phyloP scores from a whole-genome alignment of 2,888 invertebrate species.

The Lepidonotus clava region DNA sequence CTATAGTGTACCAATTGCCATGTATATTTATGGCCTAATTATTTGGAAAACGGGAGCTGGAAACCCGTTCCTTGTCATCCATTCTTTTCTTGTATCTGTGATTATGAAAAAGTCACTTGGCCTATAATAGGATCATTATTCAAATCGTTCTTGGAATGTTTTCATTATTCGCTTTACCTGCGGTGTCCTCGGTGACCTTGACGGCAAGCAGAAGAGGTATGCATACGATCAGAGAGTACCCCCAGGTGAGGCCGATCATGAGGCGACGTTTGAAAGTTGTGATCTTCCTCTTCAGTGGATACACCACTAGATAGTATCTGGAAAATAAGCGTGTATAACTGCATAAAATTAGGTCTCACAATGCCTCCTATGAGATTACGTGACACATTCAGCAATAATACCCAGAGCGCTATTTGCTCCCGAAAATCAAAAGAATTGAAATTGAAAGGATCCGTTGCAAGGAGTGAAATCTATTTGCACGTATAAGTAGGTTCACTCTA shows the following conservation, averaged over 20 bases:
- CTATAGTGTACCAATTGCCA: no score
- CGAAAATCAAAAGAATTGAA: no score
- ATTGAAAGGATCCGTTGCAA: no score
- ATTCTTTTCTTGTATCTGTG: no score
- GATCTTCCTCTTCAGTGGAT: slow-evolving; percentile 52
- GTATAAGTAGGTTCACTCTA: no score
- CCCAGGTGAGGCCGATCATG: slow-evolving; percentile 49
- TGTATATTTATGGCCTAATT: no score
- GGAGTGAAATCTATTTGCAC: no score
- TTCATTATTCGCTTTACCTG: background rate
- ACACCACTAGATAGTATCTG: slow-evolving; percentile 57
- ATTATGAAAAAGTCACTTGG: no score
- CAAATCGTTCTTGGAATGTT: no score
- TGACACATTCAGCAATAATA: background rate
- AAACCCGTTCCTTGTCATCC: no score
- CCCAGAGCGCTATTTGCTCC: background rate
- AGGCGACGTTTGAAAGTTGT: slow-evolving; percentile 18
- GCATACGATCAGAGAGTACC: slow-evolving; percentile 33
- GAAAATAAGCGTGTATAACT: background rate
- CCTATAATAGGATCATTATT: no score
- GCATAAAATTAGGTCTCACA: background rate
- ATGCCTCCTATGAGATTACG: background rate
- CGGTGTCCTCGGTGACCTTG: background rate
- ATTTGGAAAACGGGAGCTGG: no score
- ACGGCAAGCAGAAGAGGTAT: slow-evolving; percentile 33